Evolutionary conservation across 2,888 invertebrate genomes (phyloP).

Genomic region (Standfussiana lucernea): DNA sequence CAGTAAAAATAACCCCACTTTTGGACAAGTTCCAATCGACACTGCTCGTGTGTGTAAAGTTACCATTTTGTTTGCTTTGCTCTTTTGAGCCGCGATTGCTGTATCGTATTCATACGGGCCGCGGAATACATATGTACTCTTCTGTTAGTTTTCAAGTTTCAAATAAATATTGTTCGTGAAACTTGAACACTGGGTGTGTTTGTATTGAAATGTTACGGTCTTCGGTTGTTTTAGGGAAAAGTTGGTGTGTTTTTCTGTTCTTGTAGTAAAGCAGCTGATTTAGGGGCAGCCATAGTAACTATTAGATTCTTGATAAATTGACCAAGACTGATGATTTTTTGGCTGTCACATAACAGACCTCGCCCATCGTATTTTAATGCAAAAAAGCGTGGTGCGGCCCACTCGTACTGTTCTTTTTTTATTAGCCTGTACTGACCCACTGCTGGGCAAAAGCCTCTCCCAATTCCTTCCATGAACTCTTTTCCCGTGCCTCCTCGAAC

Average conservation of each 20-base stretch:
- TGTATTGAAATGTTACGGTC: not conserved
- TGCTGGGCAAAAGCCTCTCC: not conserved
- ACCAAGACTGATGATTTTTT: not conserved
- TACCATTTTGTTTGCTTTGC: slow-evolving; percentile 41
- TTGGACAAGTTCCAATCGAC: slow-evolving; percentile 72
- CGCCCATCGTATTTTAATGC: not conserved
- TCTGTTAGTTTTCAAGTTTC: slow-evolving; percentile 33
- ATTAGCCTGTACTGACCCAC: not conserved
- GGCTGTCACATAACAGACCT: not conserved
- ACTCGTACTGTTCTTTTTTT: not conserved
- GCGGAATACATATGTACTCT: slow-evolving; percentile 7
- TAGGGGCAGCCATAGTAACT: no score
- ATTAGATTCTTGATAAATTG: not conserved
- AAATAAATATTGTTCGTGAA: slow-evolving; percentile 40
- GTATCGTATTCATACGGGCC: slow-evolving; percentile 41
- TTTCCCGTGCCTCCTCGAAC: not conserved
- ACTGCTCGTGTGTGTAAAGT: slow-evolving; percentile 54
- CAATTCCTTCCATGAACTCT: not conserved
- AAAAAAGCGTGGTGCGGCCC: no score
- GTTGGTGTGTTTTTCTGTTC: not conserved
- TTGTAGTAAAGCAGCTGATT: not conserved
- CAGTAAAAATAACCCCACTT: slow-evolving; percentile 65
- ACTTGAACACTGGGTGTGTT: not conserved
- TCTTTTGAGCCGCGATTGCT: slow-evolving; percentile 54
- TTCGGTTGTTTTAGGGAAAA: not conserved